Evolutionary conservation across 2,888 invertebrate species (phyloP), one percentile per base, ranked within the genome.

Genomic region (Synergus umbraculus): DNA sequence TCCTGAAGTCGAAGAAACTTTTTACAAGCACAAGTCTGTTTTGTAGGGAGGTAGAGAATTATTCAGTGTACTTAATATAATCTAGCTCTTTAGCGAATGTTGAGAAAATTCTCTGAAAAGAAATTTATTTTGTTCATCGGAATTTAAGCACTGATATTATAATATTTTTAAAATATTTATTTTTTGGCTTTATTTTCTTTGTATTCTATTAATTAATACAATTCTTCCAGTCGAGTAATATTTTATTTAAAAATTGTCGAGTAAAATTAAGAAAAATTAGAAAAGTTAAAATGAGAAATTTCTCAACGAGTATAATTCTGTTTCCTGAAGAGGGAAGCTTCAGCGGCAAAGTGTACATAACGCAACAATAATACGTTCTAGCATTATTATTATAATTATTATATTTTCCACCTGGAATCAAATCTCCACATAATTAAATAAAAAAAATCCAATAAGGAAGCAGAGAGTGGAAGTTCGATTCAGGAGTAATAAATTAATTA

Each of bases 41-140:
- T 73, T 41, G n/a, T 73, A 58, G n/a, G n/a, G 73, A 54, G 73
- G 54, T 73, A 18, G 54, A 15, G 37, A 54, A 54, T 73, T 73
- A 73, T 73, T 73, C 73, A 73, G n/a, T 73, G 54, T 73, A 73
- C 73, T 73, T 73, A 73, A 73, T 73, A 37, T 73, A 54, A 73
- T 29, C 10, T 73, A 73, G 73, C 54, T 73, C 73, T 41, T 58
- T 73, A 54, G n/a, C 29, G 29, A 49, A 37, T 58, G n/a, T 54
- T 49, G 37, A 41, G 73, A 73, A 58, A 73, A 12, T 73, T 73
- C 9, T 73, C 18, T 49, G 4, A 15, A n/a, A 10, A 2, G 22
- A 29, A 41, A 41, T 46, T 29, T 29, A 29, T 29, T 29, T 29
- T 3, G 29, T 29, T 29, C 29, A 29, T 29, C 3, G 3, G 29